Evolutionary conservation across 1,140 invertebrate species (phyloP), one percentile per base, ranked within the genome.

Genomic region (Heterodera carotae): DNA sequence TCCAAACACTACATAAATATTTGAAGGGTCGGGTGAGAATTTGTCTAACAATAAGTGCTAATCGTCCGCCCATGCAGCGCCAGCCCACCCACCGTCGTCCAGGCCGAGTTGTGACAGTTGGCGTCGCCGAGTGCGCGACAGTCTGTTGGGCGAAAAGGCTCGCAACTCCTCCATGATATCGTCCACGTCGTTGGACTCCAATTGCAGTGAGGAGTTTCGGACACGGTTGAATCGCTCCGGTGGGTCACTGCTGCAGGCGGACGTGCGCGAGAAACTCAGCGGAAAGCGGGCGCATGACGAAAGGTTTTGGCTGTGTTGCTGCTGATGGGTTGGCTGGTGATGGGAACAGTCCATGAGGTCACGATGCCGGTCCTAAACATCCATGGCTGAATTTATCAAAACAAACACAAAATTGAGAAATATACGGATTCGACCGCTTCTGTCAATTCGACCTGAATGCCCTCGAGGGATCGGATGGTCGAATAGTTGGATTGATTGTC

Each of bases 41-140:
- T 75, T 0, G 36, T 15, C 25, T 76, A 31, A 71, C 29, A 70
- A 12, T 27, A 15, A 59, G 22, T 10, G 25, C 10, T 29, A 8
- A 68, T 18, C 27, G 25, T 60, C 56, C 12, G 25, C 15, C 67
- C 25, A 25, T 12, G 56, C 22, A 39, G 25, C 15, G 25, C 18
- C 8, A 2, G 56, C 12, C n/a, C 22, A 76, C 27, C 22, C 18
- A 81, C 80, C 76, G 48, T 81, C 81, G 62, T 74, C 73, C 18
- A 81, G 34, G n/a, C 81, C 80, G 36, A 68, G 56, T 27, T 76
- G 80, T 22, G 80, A 81, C 8, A 81, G 68, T 78, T 81, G 80
- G 56, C 79, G 69, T 31, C 80, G 56, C 68, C 81, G 22, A 3
- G 66, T 75, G 0, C 81, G 25, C 33, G 80, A 82, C 29, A 81